Conservation (phyloP, 2,797 vertebrate genomes). For the Crocodylus rhombifer region DNA sequence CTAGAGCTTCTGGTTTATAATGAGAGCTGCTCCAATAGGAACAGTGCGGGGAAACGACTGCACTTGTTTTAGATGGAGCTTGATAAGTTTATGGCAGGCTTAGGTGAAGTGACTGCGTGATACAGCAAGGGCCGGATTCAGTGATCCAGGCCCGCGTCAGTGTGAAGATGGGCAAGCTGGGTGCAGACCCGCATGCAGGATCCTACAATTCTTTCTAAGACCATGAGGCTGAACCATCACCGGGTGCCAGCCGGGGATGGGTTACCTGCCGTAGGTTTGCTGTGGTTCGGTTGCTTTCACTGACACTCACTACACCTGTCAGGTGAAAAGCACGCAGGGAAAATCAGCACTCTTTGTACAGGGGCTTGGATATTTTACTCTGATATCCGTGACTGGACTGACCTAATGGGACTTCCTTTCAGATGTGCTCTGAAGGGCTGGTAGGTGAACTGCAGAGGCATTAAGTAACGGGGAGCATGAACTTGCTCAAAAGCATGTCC, state of each 20-base stretch:
- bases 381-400: fast-evolving
- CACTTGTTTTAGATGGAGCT: fast-evolving
- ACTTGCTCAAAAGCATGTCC: neutral
- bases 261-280: neutral
- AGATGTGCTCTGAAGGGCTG: neutral
- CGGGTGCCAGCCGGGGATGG: too few relatives aligned
- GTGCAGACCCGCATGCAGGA: neutral
- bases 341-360: neutral
- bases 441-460: fast-evolving
- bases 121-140: neutral
- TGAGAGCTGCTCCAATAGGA: neutral
- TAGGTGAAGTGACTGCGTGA: too few relatives aligned
- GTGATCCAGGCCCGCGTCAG: neutral
- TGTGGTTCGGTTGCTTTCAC: neutral
- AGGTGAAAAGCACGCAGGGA: neutral
- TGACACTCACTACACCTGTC: neutral
- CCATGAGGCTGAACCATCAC: neutral
- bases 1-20: neutral
- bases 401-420: fast-evolving
- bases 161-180: neutral
- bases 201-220: neutral
- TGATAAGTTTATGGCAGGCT: too few relatives aligned
- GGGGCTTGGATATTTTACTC: fast-evolving
- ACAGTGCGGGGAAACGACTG: neutral
- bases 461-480: fast-evolving